A percentile compares a stretch with the other conserved stretches of the same genome.
These are phyloP conservation scores for Noctua pronuba DNA, from an alignment of 2,888 invertebrate genomes.

Conservation along the genomic window DNA sequence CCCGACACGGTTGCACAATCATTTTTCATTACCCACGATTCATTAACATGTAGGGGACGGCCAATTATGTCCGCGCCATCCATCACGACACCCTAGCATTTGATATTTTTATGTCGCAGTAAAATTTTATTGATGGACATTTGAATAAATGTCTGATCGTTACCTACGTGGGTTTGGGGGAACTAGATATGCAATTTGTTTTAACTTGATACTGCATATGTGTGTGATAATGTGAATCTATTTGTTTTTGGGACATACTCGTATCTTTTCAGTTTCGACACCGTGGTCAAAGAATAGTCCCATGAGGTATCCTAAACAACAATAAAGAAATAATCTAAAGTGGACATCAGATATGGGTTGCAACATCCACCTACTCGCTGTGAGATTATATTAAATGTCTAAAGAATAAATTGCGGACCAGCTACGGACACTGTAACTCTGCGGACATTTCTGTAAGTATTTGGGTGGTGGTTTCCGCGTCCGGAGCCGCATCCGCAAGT, in stretches of 20 bases:
- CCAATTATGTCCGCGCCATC: slow-evolving; percentile 88
- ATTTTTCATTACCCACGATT: slow-evolving; percentile 89
- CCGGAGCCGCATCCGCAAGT: not conserved
- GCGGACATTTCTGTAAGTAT: not conserved
- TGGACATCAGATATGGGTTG: slow-evolving; percentile 1
- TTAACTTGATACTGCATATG: slow-evolving; percentile 51
- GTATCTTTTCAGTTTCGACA: slow-evolving; percentile 26
- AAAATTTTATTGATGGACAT: slow-evolving; percentile 68
- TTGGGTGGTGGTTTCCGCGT: not conserved
- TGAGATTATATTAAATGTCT: not conserved
- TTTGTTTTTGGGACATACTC: slow-evolving; percentile 10
- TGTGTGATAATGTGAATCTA: slow-evolving; percentile 16
- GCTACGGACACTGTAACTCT: not conserved
- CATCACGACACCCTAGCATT: slow-evolving; percentile 85
- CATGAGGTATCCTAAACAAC: not conserved
- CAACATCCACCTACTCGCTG: not conserved
- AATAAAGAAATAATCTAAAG: slow-evolving; percentile 11
- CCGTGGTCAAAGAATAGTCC: not conserved
- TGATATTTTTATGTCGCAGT: slow-evolving; percentile 81
- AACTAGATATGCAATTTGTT: slow-evolving; percentile 55
- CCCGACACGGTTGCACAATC: slow-evolving; percentile 79
- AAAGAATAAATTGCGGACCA: not conserved
- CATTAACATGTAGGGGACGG: slow-evolving; percentile 87
- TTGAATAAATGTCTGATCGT: slow-evolving; percentile 61
- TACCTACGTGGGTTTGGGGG: slow-evolving; percentile 41